These are phyloP conservation scores for Ctenopoma kingsleyae DNA, from an alignment of 2,797 vertebrate genomes.

Conservation along the genomic window DNA sequence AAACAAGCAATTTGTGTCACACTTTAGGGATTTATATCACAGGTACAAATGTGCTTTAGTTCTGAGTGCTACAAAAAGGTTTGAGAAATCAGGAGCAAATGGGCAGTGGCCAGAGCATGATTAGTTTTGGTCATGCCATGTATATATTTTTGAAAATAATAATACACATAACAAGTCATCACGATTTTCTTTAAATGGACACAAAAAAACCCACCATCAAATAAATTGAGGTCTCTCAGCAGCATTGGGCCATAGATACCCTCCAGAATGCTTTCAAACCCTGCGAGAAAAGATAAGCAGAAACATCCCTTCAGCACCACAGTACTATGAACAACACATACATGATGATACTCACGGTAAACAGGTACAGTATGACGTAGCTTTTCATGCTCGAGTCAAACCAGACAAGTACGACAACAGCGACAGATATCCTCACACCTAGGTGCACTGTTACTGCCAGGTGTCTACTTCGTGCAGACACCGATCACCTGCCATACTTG, in stretches of 20 bases:
- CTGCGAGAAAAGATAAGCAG: slow-evolving; percentile 78
- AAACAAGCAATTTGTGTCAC: too few species aligned
- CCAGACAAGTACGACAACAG: not conserved
- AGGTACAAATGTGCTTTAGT: not conserved
- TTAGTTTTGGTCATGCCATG: not conserved
- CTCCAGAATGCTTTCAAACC: slow-evolving; percentile 99
- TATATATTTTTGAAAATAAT: too few species aligned
- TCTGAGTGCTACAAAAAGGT: not conserved
- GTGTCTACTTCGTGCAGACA: not conserved
- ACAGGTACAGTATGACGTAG: not conserved
- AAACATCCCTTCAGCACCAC: not conserved
- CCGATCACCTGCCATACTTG: not conserved
- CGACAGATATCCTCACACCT: not conserved
- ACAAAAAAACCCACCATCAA: slow-evolving; percentile 89
- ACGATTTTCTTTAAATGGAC: not conserved
- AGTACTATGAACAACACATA: not conserved
- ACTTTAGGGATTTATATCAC: not conserved
- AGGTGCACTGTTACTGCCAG: not conserved
- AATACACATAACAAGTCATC: too few species aligned
- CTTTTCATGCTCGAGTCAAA: not conserved
- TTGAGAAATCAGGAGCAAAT: not conserved
- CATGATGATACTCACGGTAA: not conserved
- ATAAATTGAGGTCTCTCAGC: slow-evolving; percentile 98
- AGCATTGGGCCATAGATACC: slow-evolving; percentile 98
- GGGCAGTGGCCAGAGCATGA: too few species aligned